Base-by-base conservation (phyloP, 2,797 vertebrate genomes). In the Chelmon rostratus region DNA sequence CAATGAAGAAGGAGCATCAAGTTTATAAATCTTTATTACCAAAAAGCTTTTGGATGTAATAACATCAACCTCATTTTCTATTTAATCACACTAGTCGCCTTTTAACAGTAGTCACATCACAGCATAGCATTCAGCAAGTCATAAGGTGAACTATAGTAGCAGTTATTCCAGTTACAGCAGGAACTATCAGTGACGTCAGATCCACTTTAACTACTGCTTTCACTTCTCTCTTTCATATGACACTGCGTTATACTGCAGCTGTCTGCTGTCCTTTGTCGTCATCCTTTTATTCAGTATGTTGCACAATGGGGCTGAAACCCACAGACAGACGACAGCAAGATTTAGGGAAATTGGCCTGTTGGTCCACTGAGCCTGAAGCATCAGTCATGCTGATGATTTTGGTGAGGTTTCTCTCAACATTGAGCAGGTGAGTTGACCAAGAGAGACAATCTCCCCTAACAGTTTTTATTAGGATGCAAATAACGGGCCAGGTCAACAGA, bases 1-100 rank as follows among this genome's bases (percentile, higher is more conserved):
- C 44, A 72, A 49, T 2, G 3, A 62, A 31, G 3, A 1, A 28
- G n/a, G 28, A 50, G n/a, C 44, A 25, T 37, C 31, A 28, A 38
- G 5, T 80, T 86, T 23, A 73, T 23, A 81, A 37, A 76, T 78
- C 79, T 91, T 91, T 90, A 90, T 88, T 88, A 79, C 19, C 81
- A 85, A 86, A 88, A 86, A 73, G 35, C 65, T 72, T 76, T 40
- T 15, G 42, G 38, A 13, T 66, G 23, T 16, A 19, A 58, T 38
- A 52, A 67, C 31, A 68, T 70, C 46, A 47, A n/a, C 21, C 23
- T 73, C 46, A 31, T 31, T 31, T 57, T 76, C 73, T 79, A 81
- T 70, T 52, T 31, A 64, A 68, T 78, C 76, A 81, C 67, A 81
- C 68, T 71, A 79, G 66, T 40, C 63, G 56, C 79, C 9, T 80